Evolutionary conservation across 2,888 invertebrate species (phyloP).

Genomic region (Eudemis profundana): DNA sequence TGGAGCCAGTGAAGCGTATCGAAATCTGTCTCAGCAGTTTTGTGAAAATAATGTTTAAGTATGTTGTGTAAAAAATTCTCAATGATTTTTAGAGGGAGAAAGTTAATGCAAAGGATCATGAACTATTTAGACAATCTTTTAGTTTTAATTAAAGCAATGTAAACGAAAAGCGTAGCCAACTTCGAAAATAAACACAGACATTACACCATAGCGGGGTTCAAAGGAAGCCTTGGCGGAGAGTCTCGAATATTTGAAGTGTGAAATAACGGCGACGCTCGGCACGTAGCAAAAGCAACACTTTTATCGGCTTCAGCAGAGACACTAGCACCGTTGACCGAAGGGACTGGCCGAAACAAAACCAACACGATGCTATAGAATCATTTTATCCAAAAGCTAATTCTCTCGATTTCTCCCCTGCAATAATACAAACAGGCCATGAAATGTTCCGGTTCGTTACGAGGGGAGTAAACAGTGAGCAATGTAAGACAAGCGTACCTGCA

Average conservation of each 20-base stretch:
- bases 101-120: constrained; percentile 41
- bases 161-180: constrained; percentile 35
- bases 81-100: constrained; percentile 18
- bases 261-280: constrained; percentile 56
- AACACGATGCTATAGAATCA: constrained; percentile 17
- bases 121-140: constrained; percentile 32
- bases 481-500: constrained; percentile 33
- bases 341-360: constrained; percentile 7
- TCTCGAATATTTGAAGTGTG: constrained; percentile 64
- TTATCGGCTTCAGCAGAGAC: constrained; percentile 46
- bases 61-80: neutral
- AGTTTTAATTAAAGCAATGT: constrained; percentile 31
- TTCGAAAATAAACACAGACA: constrained; percentile 57
- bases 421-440: constrained; percentile 40
- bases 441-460: constrained; percentile 41
- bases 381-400: constrained; percentile 37
- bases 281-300: constrained; percentile 53
- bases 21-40: constrained; percentile 5
- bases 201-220: constrained; percentile 57
- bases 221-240: constrained; percentile 54
- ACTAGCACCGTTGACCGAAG: constrained; percentile 23
- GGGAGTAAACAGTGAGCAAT: constrained; percentile 41
- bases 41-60: neutral
- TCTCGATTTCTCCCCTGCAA: constrained; percentile 31
- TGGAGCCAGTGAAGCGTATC: constrained; percentile 11